phyloP scores from a whole-genome alignment of 1,140 invertebrate genomes.

The Caenorhabditis tropicalis region DNA sequence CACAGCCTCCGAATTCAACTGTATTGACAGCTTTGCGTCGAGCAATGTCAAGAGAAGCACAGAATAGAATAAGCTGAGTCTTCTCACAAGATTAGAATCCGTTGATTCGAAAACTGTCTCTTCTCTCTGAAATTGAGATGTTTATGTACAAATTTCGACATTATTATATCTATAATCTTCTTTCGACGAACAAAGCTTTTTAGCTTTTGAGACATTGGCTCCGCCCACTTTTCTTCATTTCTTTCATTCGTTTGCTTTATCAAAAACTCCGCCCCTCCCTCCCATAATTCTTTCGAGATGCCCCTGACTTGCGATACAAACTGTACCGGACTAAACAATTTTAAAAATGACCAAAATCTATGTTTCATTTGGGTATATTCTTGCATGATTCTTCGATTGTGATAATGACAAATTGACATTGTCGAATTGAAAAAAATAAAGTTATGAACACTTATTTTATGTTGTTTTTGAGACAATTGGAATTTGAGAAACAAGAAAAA shows the following conservation, averaged over 20 bases:
- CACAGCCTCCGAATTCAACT: constrained; percentile 12
- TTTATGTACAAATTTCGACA: constrained; percentile 32
- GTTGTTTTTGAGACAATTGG: background rate
- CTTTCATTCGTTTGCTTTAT: constrained; percentile 20
- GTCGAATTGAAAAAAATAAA: background rate
- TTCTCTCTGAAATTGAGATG: background rate
- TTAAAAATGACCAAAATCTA: background rate
- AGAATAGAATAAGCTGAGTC: constrained; percentile 15
- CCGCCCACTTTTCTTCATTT: background rate
- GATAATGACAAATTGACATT: background rate
- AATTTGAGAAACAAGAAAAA: background rate
- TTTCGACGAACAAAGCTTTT: constrained; percentile 10
- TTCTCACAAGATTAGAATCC: background rate
- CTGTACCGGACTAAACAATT: constrained; percentile 2
- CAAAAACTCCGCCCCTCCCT: too few species aligned
- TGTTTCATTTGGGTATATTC: background rate
- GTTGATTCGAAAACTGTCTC: too few species aligned
- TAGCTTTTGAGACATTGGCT: constrained; percentile 23
- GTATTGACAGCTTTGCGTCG: constrained; percentile 49
- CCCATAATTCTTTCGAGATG: background rate
- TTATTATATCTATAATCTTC: background rate
- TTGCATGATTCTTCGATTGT: constrained; percentile 1
- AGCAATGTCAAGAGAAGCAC: constrained; percentile 47
- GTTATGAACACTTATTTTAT: background rate
- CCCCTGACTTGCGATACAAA: constrained; percentile 34